Conservation (phyloP, 2,113 vertebrate species). For the Hippopotamus amphibius region DNA sequence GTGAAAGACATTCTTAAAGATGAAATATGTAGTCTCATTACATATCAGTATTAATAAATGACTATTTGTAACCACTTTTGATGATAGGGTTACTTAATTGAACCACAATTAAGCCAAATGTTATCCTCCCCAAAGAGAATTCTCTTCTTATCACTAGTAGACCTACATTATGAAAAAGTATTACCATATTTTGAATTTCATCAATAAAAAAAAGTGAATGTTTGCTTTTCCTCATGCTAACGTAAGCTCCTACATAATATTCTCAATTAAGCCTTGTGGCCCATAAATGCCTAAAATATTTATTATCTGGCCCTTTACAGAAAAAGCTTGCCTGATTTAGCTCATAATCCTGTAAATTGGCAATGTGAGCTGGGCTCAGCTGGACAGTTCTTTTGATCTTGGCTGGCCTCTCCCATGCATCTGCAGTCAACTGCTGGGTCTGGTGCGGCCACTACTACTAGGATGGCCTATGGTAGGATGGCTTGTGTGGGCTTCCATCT, state of each 20-base stretch:
- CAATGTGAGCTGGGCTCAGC: background rate
- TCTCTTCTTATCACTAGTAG: background rate
- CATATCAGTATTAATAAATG: background rate
- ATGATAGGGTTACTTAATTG: background rate
- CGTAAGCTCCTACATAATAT: background rate
- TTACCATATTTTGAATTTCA: background rate
- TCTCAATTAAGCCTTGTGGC: background rate
- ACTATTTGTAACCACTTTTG: background rate
- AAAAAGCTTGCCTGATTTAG: background rate
- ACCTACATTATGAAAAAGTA: background rate
- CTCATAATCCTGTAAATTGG: background rate
- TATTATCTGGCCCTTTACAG: background rate
- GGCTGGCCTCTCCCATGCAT: background rate
- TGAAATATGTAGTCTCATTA: background rate
- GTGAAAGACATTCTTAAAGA: slow-evolving; percentile 13
- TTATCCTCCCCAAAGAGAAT: background rate
- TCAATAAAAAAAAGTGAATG: background rate
- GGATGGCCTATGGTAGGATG: background rate
- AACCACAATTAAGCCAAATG: background rate
- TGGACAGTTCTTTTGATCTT: background rate
- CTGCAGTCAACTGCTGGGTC: background rate
- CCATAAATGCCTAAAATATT: background rate
- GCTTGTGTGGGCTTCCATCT: background rate
- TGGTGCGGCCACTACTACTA: background rate
- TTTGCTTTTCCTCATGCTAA: background rate